phyloP scores from a whole-genome alignment of 2,797 vertebrate genomes.

The Amazonetta brasiliensis region DNA sequence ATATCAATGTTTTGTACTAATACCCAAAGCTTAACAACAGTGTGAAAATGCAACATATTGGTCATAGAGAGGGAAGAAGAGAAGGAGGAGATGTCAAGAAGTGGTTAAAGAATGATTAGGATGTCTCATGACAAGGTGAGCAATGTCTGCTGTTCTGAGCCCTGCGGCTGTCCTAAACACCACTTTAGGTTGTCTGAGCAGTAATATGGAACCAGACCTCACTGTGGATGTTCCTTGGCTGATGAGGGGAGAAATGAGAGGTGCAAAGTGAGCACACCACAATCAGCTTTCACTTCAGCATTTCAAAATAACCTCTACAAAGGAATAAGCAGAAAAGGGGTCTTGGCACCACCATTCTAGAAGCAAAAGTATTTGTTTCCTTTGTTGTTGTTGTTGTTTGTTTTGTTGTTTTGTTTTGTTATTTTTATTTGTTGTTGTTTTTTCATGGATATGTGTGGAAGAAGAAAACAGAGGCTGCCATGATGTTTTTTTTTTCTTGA shows the following conservation, averaged over 20 bases:
- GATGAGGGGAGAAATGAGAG: neutral
- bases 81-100: neutral
- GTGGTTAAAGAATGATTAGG: neutral
- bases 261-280: rapidly evolving
- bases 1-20: neutral
- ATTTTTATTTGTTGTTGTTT: neutral
- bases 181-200: neutral
- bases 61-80: neutral
- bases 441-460: neutral
- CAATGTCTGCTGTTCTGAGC: neutral
- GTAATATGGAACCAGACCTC: neutral
- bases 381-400: neutral
- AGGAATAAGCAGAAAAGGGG: neutral
- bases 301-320: neutral
- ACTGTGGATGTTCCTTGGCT: neutral
- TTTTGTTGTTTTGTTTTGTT: too few relatives aligned
- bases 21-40: neutral
- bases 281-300: neutral
- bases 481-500: constrained; percentile 19
- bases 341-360: neutral
- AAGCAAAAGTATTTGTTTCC: neutral
- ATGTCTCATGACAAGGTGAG: neutral
- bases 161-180: rapidly evolving
- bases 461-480: constrained; percentile 18
- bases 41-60: neutral